These are phyloP conservation scores for Origma solitaria DNA, from an alignment of 2,113 vertebrate species.

Conservation along the genomic window DNA sequence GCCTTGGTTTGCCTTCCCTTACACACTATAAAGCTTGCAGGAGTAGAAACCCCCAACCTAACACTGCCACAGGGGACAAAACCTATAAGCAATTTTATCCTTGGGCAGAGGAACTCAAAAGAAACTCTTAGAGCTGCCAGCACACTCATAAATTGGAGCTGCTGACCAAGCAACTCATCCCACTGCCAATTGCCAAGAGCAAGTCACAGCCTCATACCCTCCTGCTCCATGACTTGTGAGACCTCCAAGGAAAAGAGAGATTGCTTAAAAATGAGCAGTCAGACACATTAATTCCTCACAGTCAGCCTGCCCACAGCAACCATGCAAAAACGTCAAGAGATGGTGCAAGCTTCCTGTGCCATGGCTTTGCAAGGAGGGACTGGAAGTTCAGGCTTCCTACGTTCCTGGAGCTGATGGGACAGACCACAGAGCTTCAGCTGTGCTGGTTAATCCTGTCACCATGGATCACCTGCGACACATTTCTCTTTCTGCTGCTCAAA, in stretches of 20 bases:
- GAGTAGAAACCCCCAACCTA: not conserved
- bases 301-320: not conserved
- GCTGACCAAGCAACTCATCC: not conserved
- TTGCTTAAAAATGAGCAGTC: not conserved
- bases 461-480: not conserved
- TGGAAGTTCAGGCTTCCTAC: not conserved
- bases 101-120: not conserved
- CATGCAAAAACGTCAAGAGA: not conserved
- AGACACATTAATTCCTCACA: not conserved
- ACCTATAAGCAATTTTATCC: not conserved
- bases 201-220: not conserved
- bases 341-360: not conserved
- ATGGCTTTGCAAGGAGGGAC: not conserved
- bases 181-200: not conserved
- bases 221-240: not conserved
- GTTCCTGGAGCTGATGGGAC: not conserved
- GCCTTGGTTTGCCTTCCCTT: not conserved
- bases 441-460: not conserved
- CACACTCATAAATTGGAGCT: not conserved
- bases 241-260: not conserved
- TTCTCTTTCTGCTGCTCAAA: not conserved
- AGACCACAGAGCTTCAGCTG: not conserved
- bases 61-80: not conserved
- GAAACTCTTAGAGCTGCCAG: not conserved
- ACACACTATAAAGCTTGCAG: not conserved